Percentiles rank a stretch among this genome's conserved stretches.
Evolutionary conservation across 2,113 vertebrate species (phyloP).

Genomic region (Hippocampus barbouri): DNA sequence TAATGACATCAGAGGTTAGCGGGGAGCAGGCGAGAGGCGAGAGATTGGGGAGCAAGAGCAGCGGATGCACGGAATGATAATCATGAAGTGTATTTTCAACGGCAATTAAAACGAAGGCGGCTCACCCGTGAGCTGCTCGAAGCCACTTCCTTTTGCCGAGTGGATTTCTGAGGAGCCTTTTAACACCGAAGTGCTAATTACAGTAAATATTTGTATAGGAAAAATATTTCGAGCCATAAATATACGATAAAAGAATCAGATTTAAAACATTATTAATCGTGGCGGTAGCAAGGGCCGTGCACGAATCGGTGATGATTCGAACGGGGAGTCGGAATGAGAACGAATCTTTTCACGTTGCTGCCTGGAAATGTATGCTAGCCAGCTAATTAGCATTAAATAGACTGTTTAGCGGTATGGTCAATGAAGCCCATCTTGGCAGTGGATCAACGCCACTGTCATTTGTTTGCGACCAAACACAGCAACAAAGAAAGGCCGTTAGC

Average conservation of each 20-base stretch:
- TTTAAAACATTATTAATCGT: background rate
- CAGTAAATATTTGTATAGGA: background rate
- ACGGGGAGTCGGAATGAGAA: no score
- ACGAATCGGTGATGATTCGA: no score
- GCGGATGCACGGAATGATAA: conserved; percentile 15
- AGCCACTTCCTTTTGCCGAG: conserved; percentile 36
- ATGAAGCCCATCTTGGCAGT: no score
- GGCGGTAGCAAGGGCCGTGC: no score
- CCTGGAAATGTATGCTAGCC: no score
- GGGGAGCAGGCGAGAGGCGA: conserved; percentile 39
- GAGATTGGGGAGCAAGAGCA: conserved; percentile 31
- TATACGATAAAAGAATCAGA: background rate
- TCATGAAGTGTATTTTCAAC: conserved; percentile 16
- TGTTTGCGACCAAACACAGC: no score
- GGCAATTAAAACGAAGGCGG: conserved; percentile 17
- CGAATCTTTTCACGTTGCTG: no score
- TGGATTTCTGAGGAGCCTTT: conserved; percentile 57
- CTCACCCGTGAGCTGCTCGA: conserved; percentile 5
- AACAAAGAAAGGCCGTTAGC: no score
- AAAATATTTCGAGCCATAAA: background rate
- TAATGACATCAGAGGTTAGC: conserved; percentile 93
- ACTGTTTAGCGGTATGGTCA: no score
- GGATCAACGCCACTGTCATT: no score
- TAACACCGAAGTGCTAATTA: conserved; percentile 26
- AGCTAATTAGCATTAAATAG: no score